phyloP scores from a whole-genome alignment of 30 jellyfish, hydroid and myxozoan species.

The Pelagia noctiluca region DNA sequence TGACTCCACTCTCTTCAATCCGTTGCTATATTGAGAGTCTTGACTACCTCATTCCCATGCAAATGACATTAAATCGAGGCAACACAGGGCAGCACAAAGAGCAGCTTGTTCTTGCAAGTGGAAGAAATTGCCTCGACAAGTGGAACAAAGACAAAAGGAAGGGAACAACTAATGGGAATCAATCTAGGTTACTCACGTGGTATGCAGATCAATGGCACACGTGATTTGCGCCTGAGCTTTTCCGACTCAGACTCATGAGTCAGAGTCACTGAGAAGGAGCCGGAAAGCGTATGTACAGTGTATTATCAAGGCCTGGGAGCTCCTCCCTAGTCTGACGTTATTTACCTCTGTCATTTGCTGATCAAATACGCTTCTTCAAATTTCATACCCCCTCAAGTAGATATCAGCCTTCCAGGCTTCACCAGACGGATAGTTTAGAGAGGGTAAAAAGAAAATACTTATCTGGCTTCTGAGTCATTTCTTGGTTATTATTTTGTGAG shows the following conservation, averaged over 20 bases:
- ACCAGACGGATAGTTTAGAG: too few species aligned
- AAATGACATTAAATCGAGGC: constrained; percentile 76
- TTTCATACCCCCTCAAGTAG: too few species aligned
- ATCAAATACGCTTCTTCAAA: too few species aligned
- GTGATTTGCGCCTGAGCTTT: neutral
- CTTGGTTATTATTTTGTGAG: too few species aligned
- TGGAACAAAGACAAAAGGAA: constrained; percentile 72
- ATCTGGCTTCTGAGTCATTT: too few species aligned
- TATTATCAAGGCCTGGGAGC: too few species aligned
- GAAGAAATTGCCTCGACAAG: constrained; percentile 78
- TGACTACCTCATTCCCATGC: constrained; percentile 82
- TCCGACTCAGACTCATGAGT: neutral
- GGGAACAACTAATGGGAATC: constrained; percentile 54
- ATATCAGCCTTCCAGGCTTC: too few species aligned
- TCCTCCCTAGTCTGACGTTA: too few species aligned
- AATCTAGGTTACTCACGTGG: constrained; percentile 80
- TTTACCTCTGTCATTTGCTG: too few species aligned
- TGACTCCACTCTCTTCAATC: constrained; percentile 51
- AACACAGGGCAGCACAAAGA: constrained; percentile 58
- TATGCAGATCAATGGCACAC: constrained; percentile 67
- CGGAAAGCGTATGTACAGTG: too few species aligned
- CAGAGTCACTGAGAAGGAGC: too few species aligned
- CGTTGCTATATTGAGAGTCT: constrained; percentile 89
- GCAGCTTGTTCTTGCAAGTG: constrained; percentile 78
- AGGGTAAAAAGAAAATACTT: too few species aligned